Conservation (phyloP, 2,888 invertebrate genomes). For the Altica lythri region DNA sequence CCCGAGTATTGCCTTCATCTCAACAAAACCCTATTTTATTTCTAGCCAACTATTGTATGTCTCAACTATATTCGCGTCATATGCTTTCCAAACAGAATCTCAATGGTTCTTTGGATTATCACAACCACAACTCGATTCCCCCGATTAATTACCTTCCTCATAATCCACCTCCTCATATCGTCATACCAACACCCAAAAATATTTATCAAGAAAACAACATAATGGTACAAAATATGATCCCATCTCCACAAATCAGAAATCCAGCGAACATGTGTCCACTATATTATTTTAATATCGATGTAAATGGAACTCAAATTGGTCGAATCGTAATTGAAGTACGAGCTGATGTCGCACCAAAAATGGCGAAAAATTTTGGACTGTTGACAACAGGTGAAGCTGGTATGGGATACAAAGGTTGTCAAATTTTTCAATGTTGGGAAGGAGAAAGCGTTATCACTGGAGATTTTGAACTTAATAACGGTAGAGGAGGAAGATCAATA, state of each 20-base stretch:
- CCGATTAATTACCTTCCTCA: slow-evolving; percentile 50
- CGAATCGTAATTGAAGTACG: slow-evolving; percentile 78
- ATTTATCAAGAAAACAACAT: slow-evolving; percentile 54
- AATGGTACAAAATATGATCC: slow-evolving; percentile 56
- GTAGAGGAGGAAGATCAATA: slow-evolving; percentile 77
- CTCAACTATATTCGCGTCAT: slow-evolving; percentile 71
- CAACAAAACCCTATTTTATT: slow-evolving; percentile 73
- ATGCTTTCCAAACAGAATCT: slow-evolving; percentile 62
- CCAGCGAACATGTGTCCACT: slow-evolving; percentile 69
- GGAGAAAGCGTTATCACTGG: slow-evolving; percentile 81
- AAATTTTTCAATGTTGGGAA: slow-evolving; percentile 82
- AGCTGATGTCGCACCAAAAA: slow-evolving; percentile 78
- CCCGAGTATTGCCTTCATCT: slow-evolving; percentile 44
- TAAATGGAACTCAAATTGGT: slow-evolving; percentile 71
- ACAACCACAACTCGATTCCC: slow-evolving; percentile 55
- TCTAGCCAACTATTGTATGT: slow-evolving; percentile 78
- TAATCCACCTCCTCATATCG: slow-evolving; percentile 43
- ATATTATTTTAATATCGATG: slow-evolving; percentile 77
- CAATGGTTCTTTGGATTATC: slow-evolving; percentile 59
- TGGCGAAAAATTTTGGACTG: slow-evolving; percentile 78
- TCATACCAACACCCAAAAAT: slow-evolving; percentile 53
- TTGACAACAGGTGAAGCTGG: slow-evolving; percentile 75
- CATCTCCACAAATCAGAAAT: slow-evolving; percentile 62
- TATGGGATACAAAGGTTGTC: slow-evolving; percentile 78
- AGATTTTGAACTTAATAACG: slow-evolving; percentile 81